Evolutionary conservation across 2,797 vertebrate species (phyloP).

Genomic region (Graptemys geographica): DNA sequence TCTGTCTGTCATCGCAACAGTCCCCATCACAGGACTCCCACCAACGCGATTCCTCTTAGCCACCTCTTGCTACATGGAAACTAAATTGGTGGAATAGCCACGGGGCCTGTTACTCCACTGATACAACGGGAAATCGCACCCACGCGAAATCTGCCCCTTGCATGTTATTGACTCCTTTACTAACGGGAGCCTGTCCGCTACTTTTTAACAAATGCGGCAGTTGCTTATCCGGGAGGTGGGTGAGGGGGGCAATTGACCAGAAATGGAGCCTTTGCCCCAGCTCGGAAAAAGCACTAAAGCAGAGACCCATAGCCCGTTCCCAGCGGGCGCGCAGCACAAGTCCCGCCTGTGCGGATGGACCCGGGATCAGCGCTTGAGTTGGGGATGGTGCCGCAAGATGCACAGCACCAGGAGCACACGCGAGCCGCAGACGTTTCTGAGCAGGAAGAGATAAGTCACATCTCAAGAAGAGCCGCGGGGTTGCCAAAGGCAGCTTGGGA

Average conservation of each 20-base stretch:
- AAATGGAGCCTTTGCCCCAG: neutral
- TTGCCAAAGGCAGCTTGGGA: slow-evolving; percentile 26
- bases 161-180: too few relatives aligned
- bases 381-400: slow-evolving; percentile 35
- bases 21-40: too few relatives aligned
- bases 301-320: too few relatives aligned
- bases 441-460: slow-evolving; percentile 74
- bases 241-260: too few relatives aligned
- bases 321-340: too few relatives aligned
- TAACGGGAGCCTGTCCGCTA: neutral
- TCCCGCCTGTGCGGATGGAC: slow-evolving; percentile 3
- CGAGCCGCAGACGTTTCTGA: slow-evolving; percentile 16
- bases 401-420: slow-evolving; percentile 48
- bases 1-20: neutral
- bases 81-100: neutral
- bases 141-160: too few relatives aligned
- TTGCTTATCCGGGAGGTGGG: neutral
- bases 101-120: too few relatives aligned
- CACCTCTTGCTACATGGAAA: too few relatives aligned
- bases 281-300: neutral
- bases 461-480: slow-evolving; percentile 57
- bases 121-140: too few relatives aligned
- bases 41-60: too few relatives aligned
- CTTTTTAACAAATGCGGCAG: too few relatives aligned
- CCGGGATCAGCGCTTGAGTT: neutral